Evolutionary conservation across 2,888 invertebrate species (phyloP), one percentile per base, ranked within the genome.

Genomic region (Tenthredo amoena): DNA sequence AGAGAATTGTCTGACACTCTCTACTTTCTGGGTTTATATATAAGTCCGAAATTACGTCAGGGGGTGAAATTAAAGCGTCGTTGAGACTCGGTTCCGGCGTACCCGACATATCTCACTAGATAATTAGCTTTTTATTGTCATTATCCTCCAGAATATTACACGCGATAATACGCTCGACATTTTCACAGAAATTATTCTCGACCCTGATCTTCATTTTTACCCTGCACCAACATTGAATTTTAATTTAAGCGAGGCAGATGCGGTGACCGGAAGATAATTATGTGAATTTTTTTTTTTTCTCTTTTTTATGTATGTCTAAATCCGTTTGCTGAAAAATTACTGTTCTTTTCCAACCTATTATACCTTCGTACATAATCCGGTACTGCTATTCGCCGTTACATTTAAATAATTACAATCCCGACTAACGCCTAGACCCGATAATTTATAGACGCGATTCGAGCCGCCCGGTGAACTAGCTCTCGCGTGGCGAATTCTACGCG

Each of bases 321-420:
- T 74, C 43, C 37, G n/a, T 10, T 9, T 74, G 21, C 43, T 40
- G 10, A 9, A 40, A 74, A 43, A 31, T 71, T 37, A 18, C 71
- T n/a, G 34, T 18, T 71, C n/a, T 34, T 31, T 37, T 40, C 50
- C 6, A 34, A n/a, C 50, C 31, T 77, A 47, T 47, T 55, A 50
- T 15, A 55, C 50, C 10, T 31, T 15, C 9, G 18, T 31, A 37
- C 18, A 9, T 77, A 84, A 77, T 74, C 85, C 85, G 84, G 72
- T 79, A 85, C 40, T 72, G 37, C 85, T 86, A 84, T 84, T 86
- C 88, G 21, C 79, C 79, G 85, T 79, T 91, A 88, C 91, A 93
- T 93, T 93, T 93, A 93, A 93, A 93, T 93, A 93, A 93, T 93
- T 92, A 92, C 92, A 91, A 92, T 91, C 90, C 92, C 89, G 90